Conservation (phyloP, 2,888 invertebrate species). For the Resseliella maxima region DNA sequence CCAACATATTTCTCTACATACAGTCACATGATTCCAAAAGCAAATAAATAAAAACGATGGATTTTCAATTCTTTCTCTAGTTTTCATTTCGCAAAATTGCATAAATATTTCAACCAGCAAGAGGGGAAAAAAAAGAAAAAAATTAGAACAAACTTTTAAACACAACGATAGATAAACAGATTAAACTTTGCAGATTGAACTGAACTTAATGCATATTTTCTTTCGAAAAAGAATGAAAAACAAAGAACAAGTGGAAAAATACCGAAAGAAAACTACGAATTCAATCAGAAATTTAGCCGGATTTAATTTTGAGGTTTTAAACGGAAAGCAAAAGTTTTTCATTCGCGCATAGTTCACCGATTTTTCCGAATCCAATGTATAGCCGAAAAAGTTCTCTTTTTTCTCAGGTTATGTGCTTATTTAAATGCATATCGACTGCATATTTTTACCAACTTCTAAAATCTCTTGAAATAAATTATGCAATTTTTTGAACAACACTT, state of each 20-base stretch:
- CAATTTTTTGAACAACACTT: not conserved
- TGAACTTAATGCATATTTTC: conserved; percentile 23
- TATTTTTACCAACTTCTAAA: not conserved
- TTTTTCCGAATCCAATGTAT: not conserved
- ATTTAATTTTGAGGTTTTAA: not conserved
- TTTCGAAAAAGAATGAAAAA: not conserved
- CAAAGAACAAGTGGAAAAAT: too few species aligned
- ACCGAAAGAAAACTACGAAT: not conserved
- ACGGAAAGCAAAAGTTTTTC: conserved; percentile 39
- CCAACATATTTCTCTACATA: too few species aligned
- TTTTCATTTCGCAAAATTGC: not conserved
- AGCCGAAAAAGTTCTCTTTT: conserved; percentile 26
- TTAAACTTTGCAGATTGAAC: conserved; percentile 40
- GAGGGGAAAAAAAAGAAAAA: not conserved
- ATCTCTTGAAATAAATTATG: not conserved
- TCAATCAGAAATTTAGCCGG: conserved; percentile 3
- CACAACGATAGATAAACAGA: conserved; percentile 6
- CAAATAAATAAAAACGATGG: too few species aligned
- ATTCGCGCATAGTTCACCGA: conserved; percentile 7
- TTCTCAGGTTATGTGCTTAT: not conserved
- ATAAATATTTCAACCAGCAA: not conserved
- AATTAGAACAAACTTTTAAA: not conserved
- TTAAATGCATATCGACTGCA: not conserved
- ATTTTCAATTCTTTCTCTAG: too few species aligned
- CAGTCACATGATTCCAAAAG: too few species aligned